Percentiles rank a stretch among this genome's conserved stretches.
Evolutionary conservation across 2,888 invertebrate genomes (phyloP).

Genomic region (Dilophus febrilis): DNA sequence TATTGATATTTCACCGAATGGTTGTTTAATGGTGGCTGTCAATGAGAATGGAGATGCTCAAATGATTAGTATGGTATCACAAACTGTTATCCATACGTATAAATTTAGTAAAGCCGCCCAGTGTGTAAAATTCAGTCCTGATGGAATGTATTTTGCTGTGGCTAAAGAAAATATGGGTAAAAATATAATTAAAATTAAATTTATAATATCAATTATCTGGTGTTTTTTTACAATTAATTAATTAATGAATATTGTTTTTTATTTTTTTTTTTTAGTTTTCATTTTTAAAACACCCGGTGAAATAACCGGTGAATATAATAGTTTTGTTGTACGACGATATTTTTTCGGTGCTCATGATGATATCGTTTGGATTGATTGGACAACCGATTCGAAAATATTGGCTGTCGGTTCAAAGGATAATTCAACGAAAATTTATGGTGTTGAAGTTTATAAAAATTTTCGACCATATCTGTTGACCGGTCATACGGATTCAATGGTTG

Average conservation of each 20-base stretch:
- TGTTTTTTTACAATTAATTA: conserved; percentile 1
- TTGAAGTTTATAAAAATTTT: conserved; percentile 59
- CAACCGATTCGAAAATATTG: conserved; percentile 71
- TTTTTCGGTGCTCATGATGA: conserved; percentile 71
- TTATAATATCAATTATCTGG: too few species aligned
- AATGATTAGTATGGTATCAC: conserved; percentile 70
- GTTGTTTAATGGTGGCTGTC: conserved; percentile 64
- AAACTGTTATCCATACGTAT: conserved; percentile 65
- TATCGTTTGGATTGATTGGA: conserved; percentile 82
- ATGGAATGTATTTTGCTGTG: conserved; percentile 84
- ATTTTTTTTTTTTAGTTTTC: conserved; percentile 40
- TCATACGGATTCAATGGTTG: conserved; percentile 70
- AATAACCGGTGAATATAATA: conserved; percentile 66
- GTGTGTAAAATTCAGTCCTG: conserved; percentile 78
- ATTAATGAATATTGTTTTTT: neutral
- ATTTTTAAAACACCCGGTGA: conserved; percentile 74
- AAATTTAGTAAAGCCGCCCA: conserved; percentile 62
- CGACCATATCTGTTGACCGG: conserved; percentile 60
- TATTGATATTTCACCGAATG: conserved; percentile 77
- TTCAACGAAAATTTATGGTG: conserved; percentile 63
- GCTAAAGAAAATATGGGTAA: conserved; percentile 68
- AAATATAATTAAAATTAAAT: neutral
- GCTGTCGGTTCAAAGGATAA: conserved; percentile 87
- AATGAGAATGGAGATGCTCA: conserved; percentile 83
- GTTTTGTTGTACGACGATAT: conserved; percentile 69